Evolutionary conservation across 1,140 invertebrate genomes (phyloP).

Genomic region (Gonatopus flavifemur): DNA sequence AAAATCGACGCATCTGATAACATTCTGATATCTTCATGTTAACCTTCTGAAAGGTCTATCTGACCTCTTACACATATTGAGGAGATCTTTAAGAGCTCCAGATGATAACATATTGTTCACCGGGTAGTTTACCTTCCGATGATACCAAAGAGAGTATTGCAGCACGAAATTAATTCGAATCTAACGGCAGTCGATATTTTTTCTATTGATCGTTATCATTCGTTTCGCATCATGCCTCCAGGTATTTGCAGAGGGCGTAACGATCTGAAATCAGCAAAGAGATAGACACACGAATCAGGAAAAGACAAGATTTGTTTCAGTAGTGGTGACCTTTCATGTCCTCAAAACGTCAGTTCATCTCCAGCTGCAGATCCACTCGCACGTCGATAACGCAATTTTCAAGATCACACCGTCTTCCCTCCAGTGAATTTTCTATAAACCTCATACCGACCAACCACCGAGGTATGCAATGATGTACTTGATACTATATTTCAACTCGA

Average conservation of each 20-base stretch:
- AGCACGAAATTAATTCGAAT: not conserved
- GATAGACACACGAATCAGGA: not conserved
- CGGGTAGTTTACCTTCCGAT: not conserved
- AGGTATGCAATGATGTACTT: constrained; percentile 10
- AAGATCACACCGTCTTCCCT: not conserved
- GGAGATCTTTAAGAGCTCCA: too few relatives aligned
- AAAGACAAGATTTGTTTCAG: too few relatives aligned
- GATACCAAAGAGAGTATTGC: not conserved
- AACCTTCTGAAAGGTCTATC: too few relatives aligned
- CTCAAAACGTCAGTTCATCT: constrained; percentile 39
- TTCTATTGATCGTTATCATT: not conserved
- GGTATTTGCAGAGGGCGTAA: not conserved
- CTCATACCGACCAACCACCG: not conserved
- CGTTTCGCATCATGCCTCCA: not conserved
- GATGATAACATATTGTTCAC: too few relatives aligned
- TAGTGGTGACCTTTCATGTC: constrained; percentile 44
- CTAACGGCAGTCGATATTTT: not conserved
- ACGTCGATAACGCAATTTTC: not conserved
- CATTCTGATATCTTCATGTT: too few relatives aligned
- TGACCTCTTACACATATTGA: too few relatives aligned
- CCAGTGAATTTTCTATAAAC: constrained; percentile 1
- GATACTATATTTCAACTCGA: not conserved
- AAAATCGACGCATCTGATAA: too few relatives aligned
- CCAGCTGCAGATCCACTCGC: constrained; percentile 4
- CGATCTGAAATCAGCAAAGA: constrained; percentile 3